Evolutionary conservation across 1,140 invertebrate species (phyloP), one percentile per base, ranked within the genome.

Genomic region (Varroa destructor): DNA sequence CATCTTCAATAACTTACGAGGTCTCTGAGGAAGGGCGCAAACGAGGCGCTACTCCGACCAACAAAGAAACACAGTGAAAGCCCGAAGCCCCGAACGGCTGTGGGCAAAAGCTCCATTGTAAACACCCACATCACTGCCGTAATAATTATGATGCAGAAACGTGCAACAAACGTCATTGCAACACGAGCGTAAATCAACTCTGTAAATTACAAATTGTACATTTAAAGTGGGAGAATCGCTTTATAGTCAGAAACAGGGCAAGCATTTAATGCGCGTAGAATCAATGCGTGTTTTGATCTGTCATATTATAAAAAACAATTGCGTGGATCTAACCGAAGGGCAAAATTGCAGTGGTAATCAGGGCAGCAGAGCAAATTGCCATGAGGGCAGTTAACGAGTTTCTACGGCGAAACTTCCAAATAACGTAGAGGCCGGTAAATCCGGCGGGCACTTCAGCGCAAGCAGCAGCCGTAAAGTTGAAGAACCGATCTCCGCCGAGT

Each of bases 51-150:
- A 37, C 40, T 67, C 8, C 61, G 10, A 46, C 61, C 61, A 3
- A 67, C 61, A 46, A 67, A 67, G 61, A 67, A 67, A 40, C 61
- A 67, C 36, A 67, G 14, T 12, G 61, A 67, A 8, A 67, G 61
- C 8, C 40, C 61, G 37, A 67, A 67, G 2, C 61, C 46, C 36
- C 61, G 40, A 12, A 67, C 46, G 12, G 61, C 40, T 43, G 61
- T 67, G 1, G 61, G 61, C 40, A 67, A 67, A 8, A 67, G 61
- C 46, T 67, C 61, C 61, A 67, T 67, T 40, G 61, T 67, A 37
- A 67, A 67, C 40, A 67, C 61, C 61, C 61, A 67, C 61, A 67
- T 67, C 8, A 37, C 46, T 1, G 61, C 61, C 14, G 61, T 67
- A 12, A 37, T 67, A 37, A 67, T 67, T 1, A 67, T 37, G 36